Evolutionary conservation across 2,797 vertebrate species (phyloP), one percentile per base, ranked within the genome.

Genomic region (Helicolenus hilgendorfi): DNA sequence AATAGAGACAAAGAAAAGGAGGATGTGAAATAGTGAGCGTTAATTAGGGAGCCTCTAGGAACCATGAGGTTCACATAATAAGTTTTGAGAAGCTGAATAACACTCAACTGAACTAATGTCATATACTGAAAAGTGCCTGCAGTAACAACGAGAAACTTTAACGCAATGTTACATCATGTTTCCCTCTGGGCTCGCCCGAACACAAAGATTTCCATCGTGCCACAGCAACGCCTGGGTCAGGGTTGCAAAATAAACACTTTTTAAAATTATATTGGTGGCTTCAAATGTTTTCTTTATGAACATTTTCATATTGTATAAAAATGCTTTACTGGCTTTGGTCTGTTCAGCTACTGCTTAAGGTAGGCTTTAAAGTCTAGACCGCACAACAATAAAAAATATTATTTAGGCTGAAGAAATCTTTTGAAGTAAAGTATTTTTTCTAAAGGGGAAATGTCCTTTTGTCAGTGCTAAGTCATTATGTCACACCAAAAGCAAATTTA

Each of bases 121-220:
- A 83, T 10, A 77, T 36, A 80, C 56, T 69, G 68, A 72, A 84
- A 84, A 91, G 69, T 92, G 86, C 68, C 76, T 77, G 84, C 70
- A 72, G 89, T 78, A 92, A 89, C 41, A 53, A 45, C 9, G 62
- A 86, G 89, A 87, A 91, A 92, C 84, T 81, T 80, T 87, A 78
- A 68, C 63, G 73, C 72, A 41, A 14, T 8, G 49, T 94, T 94
- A 82, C 88, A 87, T 93, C 93, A 95, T 80, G 72, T 76, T 84
- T 81, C 77, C 86, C 72, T 84, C 38, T 33, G 62, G 81, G 72
- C 69, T 81, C 68, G 11, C 13, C 22, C 31, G 4, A 79, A 83
- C 41, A 78, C 75, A 79, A 72, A 33, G 65, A 63, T 55, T 91
- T 81, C 63, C 24, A 76, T 74, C 3, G 22, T 62, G 41, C 79